Base-by-base conservation (phyloP, 2,888 invertebrate species). In the Chesias legatella region DNA sequence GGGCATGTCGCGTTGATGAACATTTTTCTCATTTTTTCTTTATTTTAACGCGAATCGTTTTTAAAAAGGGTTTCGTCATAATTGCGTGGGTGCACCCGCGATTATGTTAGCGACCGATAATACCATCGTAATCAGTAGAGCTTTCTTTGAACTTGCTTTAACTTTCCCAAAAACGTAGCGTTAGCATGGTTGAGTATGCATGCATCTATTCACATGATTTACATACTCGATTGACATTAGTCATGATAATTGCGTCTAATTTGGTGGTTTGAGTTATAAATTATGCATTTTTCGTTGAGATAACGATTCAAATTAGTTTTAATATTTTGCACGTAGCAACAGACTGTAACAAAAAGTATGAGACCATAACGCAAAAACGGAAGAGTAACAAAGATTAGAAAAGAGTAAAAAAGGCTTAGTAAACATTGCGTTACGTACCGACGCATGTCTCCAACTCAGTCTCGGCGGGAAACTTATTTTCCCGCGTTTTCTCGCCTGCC, bases 21-120 rank as follows among this genome's bases (percentile, higher is more conserved):
- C 85, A 84, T 86, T 88, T 85, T 86, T 86, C 83, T 82, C 81
- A 74, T 82, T 82, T 85, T 84, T 84, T 79, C 76, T 79, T 83
- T 81, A 78, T 85, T 86, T 83, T 82, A 72, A 79, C 78, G 83
- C 82, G 85, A 88, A 85, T 84, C 86, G 85, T 80, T 88, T 86
- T 86, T 86, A 84, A 88, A 70, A 74, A 84, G 85, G 86, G 86
- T 86, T 86, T 82, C 82, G 77, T 86, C 85, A 88, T 88, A 86
- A 86, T 88, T 83, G 83, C 84, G 76, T 78, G 75, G 77, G 67
- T 70, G 71, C 72, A 73, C 59, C 64, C 78, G n/a, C n/a, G 79
- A 84, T 86, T 82, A 86, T 78, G 77, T 78, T 76, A 67, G 62
- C 66, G 64, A 67, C 69, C 67, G 79, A 84, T 81, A 77, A 79